Conservation (phyloP, 2,113 vertebrate species). For the Pluvialis apricaria region DNA sequence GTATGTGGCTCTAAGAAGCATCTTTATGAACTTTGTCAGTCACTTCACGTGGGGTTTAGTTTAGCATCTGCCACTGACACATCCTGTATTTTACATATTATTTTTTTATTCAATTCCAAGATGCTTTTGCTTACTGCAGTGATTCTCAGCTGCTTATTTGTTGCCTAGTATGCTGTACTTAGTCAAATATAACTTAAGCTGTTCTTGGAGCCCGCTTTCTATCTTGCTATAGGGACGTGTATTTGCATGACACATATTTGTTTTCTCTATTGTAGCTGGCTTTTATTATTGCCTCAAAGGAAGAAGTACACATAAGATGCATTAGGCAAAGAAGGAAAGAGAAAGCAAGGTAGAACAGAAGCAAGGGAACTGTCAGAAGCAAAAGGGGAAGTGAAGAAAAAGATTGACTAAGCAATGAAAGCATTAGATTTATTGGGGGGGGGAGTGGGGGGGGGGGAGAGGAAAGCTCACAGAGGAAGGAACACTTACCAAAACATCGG, state of each 20-base stretch:
- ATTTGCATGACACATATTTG: not conserved
- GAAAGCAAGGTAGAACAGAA: not conserved
- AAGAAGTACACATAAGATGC: not conserved
- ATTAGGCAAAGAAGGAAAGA: not conserved
- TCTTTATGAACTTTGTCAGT: not conserved
- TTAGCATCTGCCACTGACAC: not conserved
- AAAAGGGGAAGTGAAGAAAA: not conserved
- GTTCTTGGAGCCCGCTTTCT: not conserved
- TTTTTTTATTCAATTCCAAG: not conserved
- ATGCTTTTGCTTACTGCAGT: not conserved
- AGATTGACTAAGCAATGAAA: not conserved
- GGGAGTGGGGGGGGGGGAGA: too few species aligned
- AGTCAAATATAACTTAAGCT: not conserved
- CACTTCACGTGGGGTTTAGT: not conserved
- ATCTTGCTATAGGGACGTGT: not conserved
- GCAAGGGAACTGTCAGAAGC: not conserved
- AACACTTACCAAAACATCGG: not conserved
- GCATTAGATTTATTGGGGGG: not conserved
- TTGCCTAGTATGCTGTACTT: not conserved
- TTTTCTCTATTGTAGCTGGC: not conserved
- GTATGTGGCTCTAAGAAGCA: not conserved
- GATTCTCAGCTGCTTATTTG: not conserved
- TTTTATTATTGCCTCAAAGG: not conserved
- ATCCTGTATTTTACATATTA: not conserved
- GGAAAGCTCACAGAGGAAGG: not conserved